Base-by-base conservation (phyloP, 2,797 vertebrate genomes). In the Anas capensis region DNA sequence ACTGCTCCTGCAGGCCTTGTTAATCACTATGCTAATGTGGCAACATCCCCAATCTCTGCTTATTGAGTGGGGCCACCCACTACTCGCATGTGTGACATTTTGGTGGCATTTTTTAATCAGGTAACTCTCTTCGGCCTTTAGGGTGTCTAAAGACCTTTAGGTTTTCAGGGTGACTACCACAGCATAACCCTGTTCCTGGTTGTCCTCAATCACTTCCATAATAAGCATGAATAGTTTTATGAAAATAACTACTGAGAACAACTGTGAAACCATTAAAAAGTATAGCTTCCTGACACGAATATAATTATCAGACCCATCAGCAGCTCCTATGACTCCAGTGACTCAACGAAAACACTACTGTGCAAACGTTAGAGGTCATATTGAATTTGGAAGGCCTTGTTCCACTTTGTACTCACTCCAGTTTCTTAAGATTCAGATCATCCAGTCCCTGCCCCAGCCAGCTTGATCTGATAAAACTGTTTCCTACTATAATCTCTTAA, bases 1-100 rank as follows among this genome's bases (percentile, higher is more conserved):
- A 0, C n/a, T 44, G 57, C 11, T 21, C 61, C n/a, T 18, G 48
- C 11, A 40, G 53, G 23, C 16, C 29, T 53, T 42, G 11, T 26
- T 54, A 54, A 54, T 58, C 54, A 8, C 54, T 15, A 0, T 21
- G 31, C 5, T 61, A 57, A 36, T 0, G 4, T 87, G 40, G 21
- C 13, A 29, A 42, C 6, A 65, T 33, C 15, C 36, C 53, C 40
- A 20, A 44, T 61, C 16, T 17, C 7, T 48, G 29, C n/a, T 31
- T 7, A 19, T 9, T 48, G 10, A 60, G 0, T 0, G 0, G 0
- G 1, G 29, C 2, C 18, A 80, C 31, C 14, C 3, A 1, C 51
- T 27, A 38, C 17, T 61, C 36, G 2, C 24, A 27, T 34, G 16
- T 62, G 36, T 62, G 17, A 61, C 26, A 29, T 61, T 38, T 61